These are phyloP conservation scores for Lasius fuliginosus DNA, from an alignment of 2,888 invertebrate genomes.

Conservation along the genomic window DNA sequence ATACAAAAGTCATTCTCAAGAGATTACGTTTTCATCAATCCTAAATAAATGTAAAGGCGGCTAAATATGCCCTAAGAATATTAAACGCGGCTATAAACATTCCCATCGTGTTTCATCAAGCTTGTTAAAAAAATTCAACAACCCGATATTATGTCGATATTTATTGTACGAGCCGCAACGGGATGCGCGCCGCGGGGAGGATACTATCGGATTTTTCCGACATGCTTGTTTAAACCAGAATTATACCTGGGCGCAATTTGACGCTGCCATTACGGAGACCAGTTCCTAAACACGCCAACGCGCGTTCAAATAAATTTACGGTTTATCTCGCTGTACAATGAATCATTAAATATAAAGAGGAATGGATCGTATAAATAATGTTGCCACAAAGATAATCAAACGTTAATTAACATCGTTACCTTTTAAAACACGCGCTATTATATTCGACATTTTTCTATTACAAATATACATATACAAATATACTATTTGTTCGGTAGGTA, in stretches of 20 bases:
- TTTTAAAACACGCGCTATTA: neutral
- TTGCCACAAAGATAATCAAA: neutral
- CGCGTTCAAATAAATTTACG: neutral
- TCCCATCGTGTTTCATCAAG: neutral
- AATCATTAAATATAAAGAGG: neutral
- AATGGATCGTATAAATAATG: neutral
- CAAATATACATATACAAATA: neutral
- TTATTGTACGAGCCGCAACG: conserved; percentile 31
- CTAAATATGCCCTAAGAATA: neutral
- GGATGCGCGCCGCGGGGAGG: neutral
- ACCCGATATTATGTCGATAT: conserved; percentile 23
- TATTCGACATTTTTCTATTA: neutral
- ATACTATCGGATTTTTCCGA: conserved; percentile 22
- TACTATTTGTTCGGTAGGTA: neutral
- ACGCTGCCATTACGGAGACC: neutral
- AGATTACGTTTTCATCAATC: neutral
- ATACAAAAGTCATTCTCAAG: neutral
- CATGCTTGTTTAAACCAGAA: conserved; percentile 15
- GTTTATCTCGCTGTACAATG: neutral
- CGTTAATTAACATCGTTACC: neutral
- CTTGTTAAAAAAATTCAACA: conserved; percentile 33
- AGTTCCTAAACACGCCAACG: neutral
- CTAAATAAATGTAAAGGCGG: neutral
- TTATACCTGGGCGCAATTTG: conserved; percentile 6
- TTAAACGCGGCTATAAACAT: conserved; percentile 25